Evolutionary conservation across 92 coral and sea anemone species (phyloP).

Genomic region (Palythoa grandiflora): DNA sequence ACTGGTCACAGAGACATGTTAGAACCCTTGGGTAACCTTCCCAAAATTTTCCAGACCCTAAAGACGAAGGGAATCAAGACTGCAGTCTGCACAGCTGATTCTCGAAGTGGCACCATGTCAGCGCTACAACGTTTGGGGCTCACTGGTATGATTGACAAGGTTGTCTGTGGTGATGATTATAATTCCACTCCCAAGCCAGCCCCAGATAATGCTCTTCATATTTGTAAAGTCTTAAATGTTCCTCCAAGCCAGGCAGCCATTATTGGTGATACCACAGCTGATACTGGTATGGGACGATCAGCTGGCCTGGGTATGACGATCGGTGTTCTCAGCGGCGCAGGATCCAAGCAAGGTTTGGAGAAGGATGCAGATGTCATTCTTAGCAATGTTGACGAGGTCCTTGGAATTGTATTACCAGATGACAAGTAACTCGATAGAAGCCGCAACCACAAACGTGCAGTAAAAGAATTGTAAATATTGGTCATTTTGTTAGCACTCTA

Average conservation of each 20-base stretch:
- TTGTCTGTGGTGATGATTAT: slow-evolving; percentile 91
- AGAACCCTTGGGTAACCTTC: slow-evolving; percentile 84
- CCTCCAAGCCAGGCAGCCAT: slow-evolving; percentile 80
- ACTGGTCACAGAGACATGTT: slow-evolving; percentile 77
- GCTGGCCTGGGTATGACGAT: slow-evolving; percentile 92
- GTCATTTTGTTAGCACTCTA: no score
- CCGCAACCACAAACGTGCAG: no score
- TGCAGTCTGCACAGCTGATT: slow-evolving; percentile 94
- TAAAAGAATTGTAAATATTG: no score
- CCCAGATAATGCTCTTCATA: slow-evolving; percentile 91
- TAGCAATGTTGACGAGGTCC: slow-evolving; percentile 85
- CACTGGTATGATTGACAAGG: slow-evolving; percentile 73
- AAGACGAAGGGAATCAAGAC: slow-evolving; percentile 85
- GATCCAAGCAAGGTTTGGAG: slow-evolving; percentile 75
- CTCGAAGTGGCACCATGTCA: slow-evolving; percentile 87
- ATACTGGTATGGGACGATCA: slow-evolving; percentile 92
- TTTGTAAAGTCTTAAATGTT: slow-evolving; percentile 81
- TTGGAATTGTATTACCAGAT: slow-evolving; percentile 60
- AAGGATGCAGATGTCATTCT: slow-evolving; percentile 85
- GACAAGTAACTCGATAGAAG: neutral
- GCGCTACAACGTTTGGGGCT: slow-evolving; percentile 87
- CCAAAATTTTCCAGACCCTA: slow-evolving; percentile 76
- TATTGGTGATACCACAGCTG: slow-evolving; percentile 94
- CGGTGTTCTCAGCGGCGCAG: slow-evolving; percentile 94
- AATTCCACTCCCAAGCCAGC: slow-evolving; percentile 91